phyloP scores from a whole-genome alignment of 2,888 invertebrate species.

The Oxystoma pomonae region DNA sequence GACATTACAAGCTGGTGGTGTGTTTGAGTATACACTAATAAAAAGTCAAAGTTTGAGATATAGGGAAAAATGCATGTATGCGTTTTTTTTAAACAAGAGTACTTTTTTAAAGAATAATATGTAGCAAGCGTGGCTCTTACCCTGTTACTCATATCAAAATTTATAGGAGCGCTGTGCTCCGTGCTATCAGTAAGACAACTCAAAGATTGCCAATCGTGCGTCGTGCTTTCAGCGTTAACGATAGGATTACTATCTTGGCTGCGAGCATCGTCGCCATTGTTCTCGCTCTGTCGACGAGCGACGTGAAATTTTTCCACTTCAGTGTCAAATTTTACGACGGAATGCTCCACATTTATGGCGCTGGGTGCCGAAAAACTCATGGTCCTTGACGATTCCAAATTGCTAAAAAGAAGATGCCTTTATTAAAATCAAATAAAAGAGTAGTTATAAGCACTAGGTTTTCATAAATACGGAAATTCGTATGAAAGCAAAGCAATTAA shows the following conservation, averaged over 20 bases:
- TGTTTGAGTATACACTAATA: too few relatives aligned
- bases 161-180: slow-evolving; percentile 85
- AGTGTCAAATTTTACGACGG: slow-evolving; percentile 65
- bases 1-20: too few relatives aligned
- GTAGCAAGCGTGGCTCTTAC: too few relatives aligned
- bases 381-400: slow-evolving; percentile 66
- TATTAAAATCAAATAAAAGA: too few relatives aligned
- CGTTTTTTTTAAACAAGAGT: too few relatives aligned
- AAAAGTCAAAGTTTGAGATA: too few relatives aligned
- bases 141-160: slow-evolving; percentile 90
- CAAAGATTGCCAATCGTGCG: slow-evolving; percentile 75
- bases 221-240: slow-evolving; percentile 47
- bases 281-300: slow-evolving; percentile 39
- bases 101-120: too few relatives aligned
- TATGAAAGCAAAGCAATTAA: too few relatives aligned
- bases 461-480: too few relatives aligned
- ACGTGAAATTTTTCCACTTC: slow-evolving; percentile 48
- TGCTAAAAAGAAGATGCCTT: too few relatives aligned
- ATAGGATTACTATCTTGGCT: slow-evolving; percentile 49
- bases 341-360: slow-evolving; percentile 73
- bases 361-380: slow-evolving; percentile 85
- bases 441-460: too few relatives aligned
- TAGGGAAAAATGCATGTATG: too few relatives aligned
- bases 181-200: slow-evolving; percentile 87
- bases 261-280: slow-evolving; percentile 39